Percentiles rank a stretch among this genome's conserved stretches.
Conservation (phyloP, 2,113 vertebrate genomes). For the Heterotilapia buettikoferi region DNA sequence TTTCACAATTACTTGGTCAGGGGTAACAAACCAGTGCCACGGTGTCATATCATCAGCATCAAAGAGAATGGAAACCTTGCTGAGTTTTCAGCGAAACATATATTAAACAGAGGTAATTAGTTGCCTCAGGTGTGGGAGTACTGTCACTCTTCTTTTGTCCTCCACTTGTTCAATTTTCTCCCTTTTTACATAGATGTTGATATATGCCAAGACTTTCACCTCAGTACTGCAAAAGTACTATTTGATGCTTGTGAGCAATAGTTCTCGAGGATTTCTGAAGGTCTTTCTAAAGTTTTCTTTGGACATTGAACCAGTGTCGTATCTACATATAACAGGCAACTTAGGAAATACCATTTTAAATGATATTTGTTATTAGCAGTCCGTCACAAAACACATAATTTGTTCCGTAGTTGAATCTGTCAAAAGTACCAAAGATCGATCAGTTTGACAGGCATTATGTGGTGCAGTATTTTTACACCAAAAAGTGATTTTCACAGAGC, state of each 20-base stretch:
- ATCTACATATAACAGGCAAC: neutral
- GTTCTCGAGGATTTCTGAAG: neutral
- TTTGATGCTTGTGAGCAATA: neutral
- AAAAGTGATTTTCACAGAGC: too few species aligned
- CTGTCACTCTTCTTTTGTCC: neutral
- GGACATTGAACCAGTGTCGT: neutral
- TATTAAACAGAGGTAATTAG: neutral
- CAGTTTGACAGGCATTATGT: too few species aligned
- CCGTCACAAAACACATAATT: too few species aligned
- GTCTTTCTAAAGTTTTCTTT: neutral
- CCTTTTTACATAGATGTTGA: neutral
- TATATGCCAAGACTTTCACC: neutral
- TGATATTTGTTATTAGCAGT: too few species aligned
- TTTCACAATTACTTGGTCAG: neutral
- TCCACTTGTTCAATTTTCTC: neutral
- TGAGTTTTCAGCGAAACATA: neutral
- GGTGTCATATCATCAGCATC: neutral
- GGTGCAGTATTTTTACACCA: too few species aligned
- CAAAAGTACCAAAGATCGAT: too few species aligned
- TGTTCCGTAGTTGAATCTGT: too few species aligned
- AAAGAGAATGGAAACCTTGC: neutral
- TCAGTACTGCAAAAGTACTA: neutral
- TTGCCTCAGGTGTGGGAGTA: neutral
- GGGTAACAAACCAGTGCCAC: neutral
- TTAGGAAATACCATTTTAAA: neutral